A percentile compares a stretch with the other conserved stretches of the same genome.
Conservation (phyloP, 2,113 vertebrate species). For the Leuciscus idus region DNA sequence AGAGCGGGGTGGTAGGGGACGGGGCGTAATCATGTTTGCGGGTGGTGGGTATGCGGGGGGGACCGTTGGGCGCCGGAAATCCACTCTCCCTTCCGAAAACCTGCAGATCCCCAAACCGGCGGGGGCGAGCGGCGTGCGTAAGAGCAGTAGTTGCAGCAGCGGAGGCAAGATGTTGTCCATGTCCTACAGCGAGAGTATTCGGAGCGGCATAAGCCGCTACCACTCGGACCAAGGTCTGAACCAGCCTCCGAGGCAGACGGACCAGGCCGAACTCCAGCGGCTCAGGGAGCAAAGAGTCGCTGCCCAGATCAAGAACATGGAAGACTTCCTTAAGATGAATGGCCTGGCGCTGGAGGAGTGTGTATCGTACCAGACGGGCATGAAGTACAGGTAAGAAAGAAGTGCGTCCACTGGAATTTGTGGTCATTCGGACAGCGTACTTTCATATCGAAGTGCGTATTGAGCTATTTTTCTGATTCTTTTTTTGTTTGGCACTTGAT, state of each 20-base stretch:
- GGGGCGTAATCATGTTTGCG: slow-evolving; percentile 73
- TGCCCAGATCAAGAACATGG: slow-evolving; percentile 91
- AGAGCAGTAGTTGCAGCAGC: slow-evolving; percentile 78
- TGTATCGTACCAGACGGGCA: slow-evolving; percentile 89
- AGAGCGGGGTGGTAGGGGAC: slow-evolving; percentile 12
- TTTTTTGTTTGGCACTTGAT: not conserved
- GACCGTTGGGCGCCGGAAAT: slow-evolving; percentile 59
- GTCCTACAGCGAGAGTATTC: slow-evolving; percentile 95
- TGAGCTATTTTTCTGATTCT: not conserved
- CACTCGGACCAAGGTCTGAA: slow-evolving; percentile 92
- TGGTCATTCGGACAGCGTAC: not conserved
- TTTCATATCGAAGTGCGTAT: not conserved
- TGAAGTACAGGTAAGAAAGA: slow-evolving; percentile 95
- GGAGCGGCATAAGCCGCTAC: slow-evolving; percentile 90
- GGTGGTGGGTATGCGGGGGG: slow-evolving; percentile 74
- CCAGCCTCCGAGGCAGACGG: slow-evolving; percentile 80
- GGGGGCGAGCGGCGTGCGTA: slow-evolving; percentile 71
- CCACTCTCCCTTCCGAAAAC: slow-evolving; percentile 75
- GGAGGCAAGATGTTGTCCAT: slow-evolving; percentile 92
- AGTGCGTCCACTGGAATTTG: not conserved
- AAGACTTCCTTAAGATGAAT: slow-evolving; percentile 96
- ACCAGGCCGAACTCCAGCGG: slow-evolving; percentile 86
- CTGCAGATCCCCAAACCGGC: slow-evolving; percentile 75
- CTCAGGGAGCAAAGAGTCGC: slow-evolving; percentile 89
- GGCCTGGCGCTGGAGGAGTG: slow-evolving; percentile 90